Base-by-base conservation (phyloP, 2,113 vertebrate species). In the Entomyzon cyanotis region DNA sequence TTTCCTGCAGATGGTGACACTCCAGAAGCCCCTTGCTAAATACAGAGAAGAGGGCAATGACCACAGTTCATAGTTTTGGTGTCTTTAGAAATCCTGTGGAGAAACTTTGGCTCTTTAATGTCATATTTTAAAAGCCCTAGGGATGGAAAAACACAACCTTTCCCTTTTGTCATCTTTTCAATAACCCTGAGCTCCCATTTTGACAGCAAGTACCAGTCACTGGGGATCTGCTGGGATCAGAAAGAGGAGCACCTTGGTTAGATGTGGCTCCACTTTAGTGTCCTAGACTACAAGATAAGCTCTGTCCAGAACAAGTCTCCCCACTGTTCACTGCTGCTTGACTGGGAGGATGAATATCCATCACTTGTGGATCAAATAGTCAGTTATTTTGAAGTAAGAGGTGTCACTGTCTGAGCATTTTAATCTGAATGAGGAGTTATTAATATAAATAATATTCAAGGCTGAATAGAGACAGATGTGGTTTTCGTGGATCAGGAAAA, bases 51-150 rank as follows among this genome's bases (percentile, higher is more conserved):
- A 58, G 7, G 9, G n/a, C 4, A 25, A 86, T 46, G 44, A 50
- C 15, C 28, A 41, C 39, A 59, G 47, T 13, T 75, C 0, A 0
- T 5, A 20, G 47, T 3, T 90, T 55, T 8, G 27, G 39, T 24
- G 33, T 71, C 53, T 68, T 82, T 3, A 52, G 33, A 50, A 82
- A 50, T 10, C 24, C n/a, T 15, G 13, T 3, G 3, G 24, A 56
- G 46, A 78, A 92, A 53, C 12, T 31, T 11, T 49, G 39, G 27
- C 17, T 42, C 55, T 58, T 90, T 5, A 68, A 13, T 24, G 65
- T 1, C 18, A 5, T 8, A 39, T 46, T 42, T 1, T 18, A 46
- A 71, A 52, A 39, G 13, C 33, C 35, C 28, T 7, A 28, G 18
- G 16, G 47, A 49, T 30, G 33, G 64, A 58, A 89, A 65, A 78